Evolutionary conservation across 1,140 invertebrate species (phyloP).

Genomic region (Anoplophora glabripennis): DNA sequence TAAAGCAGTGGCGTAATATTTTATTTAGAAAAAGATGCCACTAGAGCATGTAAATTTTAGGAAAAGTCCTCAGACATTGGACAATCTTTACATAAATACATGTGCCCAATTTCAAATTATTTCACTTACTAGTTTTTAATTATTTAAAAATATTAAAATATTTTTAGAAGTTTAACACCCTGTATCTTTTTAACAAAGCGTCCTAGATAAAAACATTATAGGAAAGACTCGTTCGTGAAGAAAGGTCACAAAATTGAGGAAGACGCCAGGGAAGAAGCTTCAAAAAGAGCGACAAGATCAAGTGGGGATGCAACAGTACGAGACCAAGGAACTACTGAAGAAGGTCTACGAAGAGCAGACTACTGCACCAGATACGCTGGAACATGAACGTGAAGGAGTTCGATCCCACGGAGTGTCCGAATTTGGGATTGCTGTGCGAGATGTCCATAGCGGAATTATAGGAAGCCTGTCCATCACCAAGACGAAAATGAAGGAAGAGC

Average conservation of each 20-base stretch:
- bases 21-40: too few species aligned
- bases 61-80: too few species aligned
- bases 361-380: neutral
- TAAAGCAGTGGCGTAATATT: too few species aligned
- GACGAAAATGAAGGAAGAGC: conserved; percentile 51
- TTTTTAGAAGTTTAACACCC: too few species aligned
- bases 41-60: too few species aligned
- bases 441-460: conserved; percentile 59
- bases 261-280: conserved; percentile 48
- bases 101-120: too few species aligned
- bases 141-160: too few species aligned
- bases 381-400: conserved; percentile 44
- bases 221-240: too few species aligned
- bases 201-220: too few species aligned
- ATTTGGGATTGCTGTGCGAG: conserved; percentile 56
- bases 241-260: conserved; percentile 51
- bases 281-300: conserved; percentile 49
- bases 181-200: too few species aligned
- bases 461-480: conserved; percentile 52
- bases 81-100: too few species aligned
- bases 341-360: conserved; percentile 50
- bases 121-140: too few species aligned
- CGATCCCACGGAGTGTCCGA: conserved; percentile 55
- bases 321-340: conserved; percentile 48
- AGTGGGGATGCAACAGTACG: conserved; percentile 49